Conservation (phyloP, 2,888 invertebrate species). For the Perizoma flavofasciatum region DNA sequence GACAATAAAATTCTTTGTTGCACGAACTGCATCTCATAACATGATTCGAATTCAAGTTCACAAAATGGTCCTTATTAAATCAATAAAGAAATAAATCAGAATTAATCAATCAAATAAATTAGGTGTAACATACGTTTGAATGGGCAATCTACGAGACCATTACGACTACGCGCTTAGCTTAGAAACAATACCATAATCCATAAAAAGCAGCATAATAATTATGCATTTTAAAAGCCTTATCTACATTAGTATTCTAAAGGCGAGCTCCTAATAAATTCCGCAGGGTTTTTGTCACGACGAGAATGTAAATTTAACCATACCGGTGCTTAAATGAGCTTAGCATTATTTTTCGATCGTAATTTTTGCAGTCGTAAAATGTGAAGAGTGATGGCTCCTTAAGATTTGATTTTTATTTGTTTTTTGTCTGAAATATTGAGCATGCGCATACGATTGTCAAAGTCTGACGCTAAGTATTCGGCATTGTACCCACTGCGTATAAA, state of each 20-base stretch:
- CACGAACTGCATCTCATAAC: slow-evolving; percentile 12
- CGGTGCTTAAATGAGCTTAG: slow-evolving; percentile 36
- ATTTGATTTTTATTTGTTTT: slow-evolving; percentile 20
- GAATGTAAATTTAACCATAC: slow-evolving; percentile 49
- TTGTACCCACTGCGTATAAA: no score
- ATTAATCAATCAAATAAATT: slow-evolving; percentile 35
- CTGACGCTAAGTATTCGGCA: slow-evolving; percentile 6
- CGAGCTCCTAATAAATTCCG: slow-evolving; percentile 40
- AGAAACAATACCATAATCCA: slow-evolving; percentile 38
- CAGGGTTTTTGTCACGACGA: slow-evolving; percentile 42
- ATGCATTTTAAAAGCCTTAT: slow-evolving; percentile 32
- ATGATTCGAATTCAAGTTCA: slow-evolving; percentile 6
- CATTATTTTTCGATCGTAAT: slow-evolving; percentile 32
- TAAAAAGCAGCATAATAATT: slow-evolving; percentile 42
- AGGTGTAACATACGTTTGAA: slow-evolving; percentile 34
- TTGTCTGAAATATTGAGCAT: slow-evolving; percentile 9
- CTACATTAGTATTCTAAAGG: slow-evolving; percentile 43
- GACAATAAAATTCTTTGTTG: slow-evolving; percentile 24
- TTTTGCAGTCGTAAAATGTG: slow-evolving; percentile 32
- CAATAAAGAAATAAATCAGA: slow-evolving; percentile 20
- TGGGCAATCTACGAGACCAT: slow-evolving; percentile 38
- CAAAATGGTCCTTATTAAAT: slow-evolving; percentile 1
- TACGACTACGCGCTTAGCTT: slow-evolving; percentile 41
- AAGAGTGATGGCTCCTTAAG: slow-evolving; percentile 22
- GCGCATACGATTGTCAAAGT: slow-evolving; percentile 12